Conservation (phyloP, 2,113 vertebrate species). For the Pteronura brasiliensis region DNA sequence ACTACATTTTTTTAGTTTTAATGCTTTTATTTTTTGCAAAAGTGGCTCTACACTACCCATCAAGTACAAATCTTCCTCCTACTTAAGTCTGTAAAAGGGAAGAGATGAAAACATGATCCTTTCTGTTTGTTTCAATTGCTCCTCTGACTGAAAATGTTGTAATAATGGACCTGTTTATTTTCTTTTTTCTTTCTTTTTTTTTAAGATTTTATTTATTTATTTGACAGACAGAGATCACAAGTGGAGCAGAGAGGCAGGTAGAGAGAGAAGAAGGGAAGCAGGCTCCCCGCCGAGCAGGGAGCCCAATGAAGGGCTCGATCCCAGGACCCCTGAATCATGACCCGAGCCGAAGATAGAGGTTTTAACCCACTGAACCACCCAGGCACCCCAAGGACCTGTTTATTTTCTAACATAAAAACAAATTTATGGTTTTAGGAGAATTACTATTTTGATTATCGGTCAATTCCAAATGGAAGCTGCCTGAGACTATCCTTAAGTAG, state of each 20-base stretch:
- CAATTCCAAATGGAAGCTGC: background rate
- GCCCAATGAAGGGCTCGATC: no score
- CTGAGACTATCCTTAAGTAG: background rate
- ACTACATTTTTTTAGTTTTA: background rate
- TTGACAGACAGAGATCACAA: no score
- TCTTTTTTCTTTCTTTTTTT: no score
- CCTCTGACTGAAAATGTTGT: background rate
- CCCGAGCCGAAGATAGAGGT: rapidly evolving
- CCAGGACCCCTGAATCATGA: no score
- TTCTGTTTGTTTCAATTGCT: background rate
- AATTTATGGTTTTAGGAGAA: background rate
- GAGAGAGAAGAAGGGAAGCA: no score
- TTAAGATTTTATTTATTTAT: no score
- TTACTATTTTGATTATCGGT: background rate
- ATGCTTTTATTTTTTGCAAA: background rate
- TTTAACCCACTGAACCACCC: no score
- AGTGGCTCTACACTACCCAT: background rate
- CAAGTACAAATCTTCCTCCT: background rate
- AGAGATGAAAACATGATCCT: background rate
- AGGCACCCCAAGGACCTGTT: background rate
- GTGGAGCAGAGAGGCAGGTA: no score
- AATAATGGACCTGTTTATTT: background rate
- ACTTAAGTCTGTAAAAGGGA: background rate
- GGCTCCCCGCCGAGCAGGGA: no score
- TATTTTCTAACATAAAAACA: background rate